These are phyloP conservation scores for Oplegnathus fasciatus DNA, from an alignment of 2,113 vertebrate genomes.

Conservation along the genomic window DNA sequence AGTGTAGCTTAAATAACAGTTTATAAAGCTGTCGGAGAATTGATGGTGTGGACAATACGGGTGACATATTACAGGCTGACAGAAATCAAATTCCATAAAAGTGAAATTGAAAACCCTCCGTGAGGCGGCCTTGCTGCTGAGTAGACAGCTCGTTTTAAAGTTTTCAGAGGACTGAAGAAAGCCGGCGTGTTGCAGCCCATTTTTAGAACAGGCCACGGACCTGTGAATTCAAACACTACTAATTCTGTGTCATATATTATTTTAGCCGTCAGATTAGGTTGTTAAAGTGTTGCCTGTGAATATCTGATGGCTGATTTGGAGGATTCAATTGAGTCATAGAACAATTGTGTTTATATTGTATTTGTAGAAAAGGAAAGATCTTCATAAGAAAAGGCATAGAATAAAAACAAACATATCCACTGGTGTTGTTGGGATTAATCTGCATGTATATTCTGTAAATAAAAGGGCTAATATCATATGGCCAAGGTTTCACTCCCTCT, in stretches of 20 bases:
- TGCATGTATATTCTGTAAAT: not conserved
- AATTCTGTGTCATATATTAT: conserved; percentile 56
- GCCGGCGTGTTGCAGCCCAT: conserved; percentile 71
- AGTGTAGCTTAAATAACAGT: conserved; percentile 87
- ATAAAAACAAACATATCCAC: not conserved
- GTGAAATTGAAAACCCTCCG: conserved; percentile 85
- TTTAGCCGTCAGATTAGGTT: conserved; percentile 38
- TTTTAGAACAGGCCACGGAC: conserved; percentile 36
- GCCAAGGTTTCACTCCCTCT: not conserved
- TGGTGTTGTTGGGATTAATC: not conserved
- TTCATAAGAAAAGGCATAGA: not conserved
- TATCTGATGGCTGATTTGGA: conserved; percentile 27
- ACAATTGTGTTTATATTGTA: not conserved
- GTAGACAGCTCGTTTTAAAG: conserved; percentile 81
- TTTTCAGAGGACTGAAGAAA: conserved; percentile 73
- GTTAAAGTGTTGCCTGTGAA: conserved; percentile 46
- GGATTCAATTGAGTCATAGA: conserved; percentile 5
- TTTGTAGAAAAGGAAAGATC: not conserved
- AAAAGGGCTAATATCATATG: not conserved
- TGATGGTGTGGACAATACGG: conserved; percentile 85
- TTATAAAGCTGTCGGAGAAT: conserved; percentile 87
- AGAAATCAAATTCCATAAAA: conserved; percentile 89
- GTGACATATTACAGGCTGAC: conserved; percentile 85
- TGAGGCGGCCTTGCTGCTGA: conserved; percentile 77
- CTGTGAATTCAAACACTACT: conserved; percentile 42